Percentiles rank a stretch among this genome's conserved stretches.
Evolutionary conservation across 2,113 vertebrate species (phyloP).

Genomic region (Colistium nudipinnis): DNA sequence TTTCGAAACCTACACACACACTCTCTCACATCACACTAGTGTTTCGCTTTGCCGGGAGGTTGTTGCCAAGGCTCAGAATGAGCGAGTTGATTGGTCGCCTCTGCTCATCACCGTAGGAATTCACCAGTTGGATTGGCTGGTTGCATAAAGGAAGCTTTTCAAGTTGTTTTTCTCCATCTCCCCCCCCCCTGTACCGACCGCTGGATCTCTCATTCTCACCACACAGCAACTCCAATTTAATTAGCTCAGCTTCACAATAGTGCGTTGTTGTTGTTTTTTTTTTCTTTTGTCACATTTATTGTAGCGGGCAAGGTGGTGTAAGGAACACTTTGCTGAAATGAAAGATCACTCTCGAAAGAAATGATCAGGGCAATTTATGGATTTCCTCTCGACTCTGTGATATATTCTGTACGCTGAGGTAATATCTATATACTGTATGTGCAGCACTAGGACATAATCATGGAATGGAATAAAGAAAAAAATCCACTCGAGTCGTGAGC

Average conservation of each 20-base stretch:
- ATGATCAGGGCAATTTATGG: conserved; percentile 38
- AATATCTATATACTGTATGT: too few relatives aligned
- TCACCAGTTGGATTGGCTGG: conserved; percentile 73
- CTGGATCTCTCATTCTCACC: conserved; percentile 57
- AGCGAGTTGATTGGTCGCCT: conserved; percentile 77
- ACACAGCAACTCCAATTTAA: conserved; percentile 50
- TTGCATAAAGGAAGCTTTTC: conserved; percentile 64
- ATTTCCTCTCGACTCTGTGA: conserved; percentile 27
- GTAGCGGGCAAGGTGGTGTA: conserved; percentile 12
- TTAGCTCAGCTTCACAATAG: conserved; percentile 45
- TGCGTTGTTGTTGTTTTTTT: not conserved
- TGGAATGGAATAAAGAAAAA: conserved; percentile 9
- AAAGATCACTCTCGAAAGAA: conserved; percentile 22
- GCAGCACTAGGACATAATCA: conserved; percentile 40
- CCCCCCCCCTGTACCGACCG: conserved; percentile 30
- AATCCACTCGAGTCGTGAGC: conserved; percentile 3
- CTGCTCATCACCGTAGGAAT: conserved; percentile 74
- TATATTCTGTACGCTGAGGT: not conserved
- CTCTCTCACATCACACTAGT: conserved; percentile 55
- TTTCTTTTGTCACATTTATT: conserved; percentile 16
- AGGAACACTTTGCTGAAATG: conserved; percentile 42
- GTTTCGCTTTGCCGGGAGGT: conserved; percentile 71
- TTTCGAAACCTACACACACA: conserved; percentile 2
- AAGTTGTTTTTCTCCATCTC: conserved; percentile 60
- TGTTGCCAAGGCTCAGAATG: conserved; percentile 83